These are phyloP conservation scores for Theropithecus gelada DNA, from an alignment of 2,113 vertebrate genomes.

Conservation along the genomic window DNA sequence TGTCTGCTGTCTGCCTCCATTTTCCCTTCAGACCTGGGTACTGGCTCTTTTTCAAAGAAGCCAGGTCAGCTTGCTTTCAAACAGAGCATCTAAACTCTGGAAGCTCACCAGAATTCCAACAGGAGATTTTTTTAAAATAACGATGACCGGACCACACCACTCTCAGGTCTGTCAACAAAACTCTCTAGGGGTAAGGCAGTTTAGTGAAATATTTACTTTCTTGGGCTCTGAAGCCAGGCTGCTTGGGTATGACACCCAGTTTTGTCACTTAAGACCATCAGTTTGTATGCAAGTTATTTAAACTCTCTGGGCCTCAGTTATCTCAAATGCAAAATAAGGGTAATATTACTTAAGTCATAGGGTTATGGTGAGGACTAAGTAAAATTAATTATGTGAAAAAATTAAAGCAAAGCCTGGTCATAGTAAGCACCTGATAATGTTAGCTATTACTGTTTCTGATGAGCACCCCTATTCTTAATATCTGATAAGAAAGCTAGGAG, in stretches of 20 bases:
- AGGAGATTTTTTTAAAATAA: not conserved
- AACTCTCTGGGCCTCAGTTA: not conserved
- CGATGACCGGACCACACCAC: not conserved
- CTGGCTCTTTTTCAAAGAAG: constrained; percentile 51
- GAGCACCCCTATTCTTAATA: not conserved
- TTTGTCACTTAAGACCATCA: constrained; percentile 18
- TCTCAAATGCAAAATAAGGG: not conserved
- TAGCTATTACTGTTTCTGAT: not conserved
- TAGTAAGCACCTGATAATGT: not conserved
- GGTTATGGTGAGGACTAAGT: not conserved
- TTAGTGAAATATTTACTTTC: constrained; percentile 31
- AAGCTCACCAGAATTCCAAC: not conserved
- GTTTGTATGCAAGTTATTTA: not conserved
- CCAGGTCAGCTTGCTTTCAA: constrained; percentile 38
- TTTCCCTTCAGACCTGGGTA: constrained; percentile 22
- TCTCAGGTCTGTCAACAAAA: not conserved
- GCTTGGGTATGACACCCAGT: not conserved
- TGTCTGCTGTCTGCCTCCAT: constrained; percentile 78
- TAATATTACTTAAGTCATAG: not conserved
- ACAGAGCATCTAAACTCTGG: constrained; percentile 16
- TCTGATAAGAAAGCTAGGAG: not conserved
- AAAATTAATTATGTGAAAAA: not conserved
- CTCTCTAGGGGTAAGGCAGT: not conserved
- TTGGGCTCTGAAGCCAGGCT: not conserved
- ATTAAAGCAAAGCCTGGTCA: constrained; percentile 12